Conservation (phyloP, 2,888 invertebrate genomes). For the Lissonota sp. region DNA sequence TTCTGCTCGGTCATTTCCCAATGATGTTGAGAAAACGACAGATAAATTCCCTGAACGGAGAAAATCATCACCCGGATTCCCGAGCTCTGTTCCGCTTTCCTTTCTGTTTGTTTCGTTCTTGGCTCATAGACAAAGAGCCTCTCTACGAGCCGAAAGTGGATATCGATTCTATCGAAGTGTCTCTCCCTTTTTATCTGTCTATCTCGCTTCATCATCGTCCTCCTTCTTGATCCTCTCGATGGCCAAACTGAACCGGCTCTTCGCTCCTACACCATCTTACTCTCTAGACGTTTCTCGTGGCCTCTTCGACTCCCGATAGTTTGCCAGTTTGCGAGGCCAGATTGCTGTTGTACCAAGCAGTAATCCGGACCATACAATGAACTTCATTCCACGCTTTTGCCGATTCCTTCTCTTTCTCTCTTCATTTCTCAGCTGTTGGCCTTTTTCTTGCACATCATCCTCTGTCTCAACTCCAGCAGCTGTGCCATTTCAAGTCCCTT, state of each 20-base stretch:
- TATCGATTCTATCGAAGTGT: constrained; percentile 56
- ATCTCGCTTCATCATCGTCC: constrained; percentile 26
- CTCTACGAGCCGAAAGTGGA: constrained; percentile 45
- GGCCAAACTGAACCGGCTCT: constrained; percentile 19
- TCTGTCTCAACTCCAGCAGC: not conserved
- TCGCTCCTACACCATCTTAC: constrained; percentile 34
- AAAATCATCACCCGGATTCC: not conserved
- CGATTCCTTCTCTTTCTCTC: constrained; percentile 31
- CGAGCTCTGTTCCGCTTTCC: constrained; percentile 34
- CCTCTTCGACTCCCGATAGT: constrained; percentile 67
- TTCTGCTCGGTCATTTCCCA: too few species aligned
- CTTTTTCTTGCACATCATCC: constrained; percentile 15
- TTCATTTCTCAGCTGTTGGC: constrained; percentile 26
- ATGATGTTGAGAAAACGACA: too few species aligned
- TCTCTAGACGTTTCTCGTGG: constrained; percentile 54
- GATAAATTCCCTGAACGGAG: not conserved
- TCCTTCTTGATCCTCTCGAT: constrained; percentile 29
- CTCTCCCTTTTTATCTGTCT: not conserved
- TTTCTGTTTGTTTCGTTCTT: constrained; percentile 39
- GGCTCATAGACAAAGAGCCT: constrained; percentile 46
- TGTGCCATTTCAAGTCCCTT: constrained; percentile 3
- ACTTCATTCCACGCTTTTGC: constrained; percentile 67
- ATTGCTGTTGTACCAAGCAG: constrained; percentile 71
- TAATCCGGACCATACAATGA: constrained; percentile 75
- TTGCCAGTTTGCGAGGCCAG: constrained; percentile 69